Evolutionary conservation across 2,113 vertebrate genomes (phyloP).

Genomic region (Paraplagusia blochii): DNA sequence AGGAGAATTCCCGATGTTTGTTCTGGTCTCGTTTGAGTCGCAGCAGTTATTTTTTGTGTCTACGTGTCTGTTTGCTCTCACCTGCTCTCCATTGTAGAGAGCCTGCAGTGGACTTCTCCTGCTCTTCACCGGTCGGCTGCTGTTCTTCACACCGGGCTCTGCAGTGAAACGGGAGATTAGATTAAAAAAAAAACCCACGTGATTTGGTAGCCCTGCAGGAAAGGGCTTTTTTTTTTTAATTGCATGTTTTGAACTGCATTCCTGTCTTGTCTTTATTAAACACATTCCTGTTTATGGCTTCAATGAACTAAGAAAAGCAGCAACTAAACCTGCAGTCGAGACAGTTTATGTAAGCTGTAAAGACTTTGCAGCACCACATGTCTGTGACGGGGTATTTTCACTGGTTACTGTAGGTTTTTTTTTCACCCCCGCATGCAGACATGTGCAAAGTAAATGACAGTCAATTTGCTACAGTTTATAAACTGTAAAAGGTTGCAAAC

Average conservation of each 20-base stretch:
- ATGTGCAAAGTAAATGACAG: not conserved
- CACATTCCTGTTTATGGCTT: not conserved
- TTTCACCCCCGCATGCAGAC: not conserved
- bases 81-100: conserved; percentile 85
- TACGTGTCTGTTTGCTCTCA: conserved; percentile 49
- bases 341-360: too few species aligned
- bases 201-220: not conserved
- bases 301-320: not conserved
- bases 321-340: not conserved
- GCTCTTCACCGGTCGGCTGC: conserved; percentile 69
- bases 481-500: not conserved
- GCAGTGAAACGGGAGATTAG: conserved; percentile 29
- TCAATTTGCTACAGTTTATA: not conserved
- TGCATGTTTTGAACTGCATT: not conserved
- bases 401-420: not conserved
- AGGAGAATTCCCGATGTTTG: too few species aligned
- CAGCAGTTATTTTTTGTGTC: too few species aligned
- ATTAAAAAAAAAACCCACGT: not conserved
- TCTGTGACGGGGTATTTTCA: not conserved
- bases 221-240: not conserved
- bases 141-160: conserved; percentile 60
- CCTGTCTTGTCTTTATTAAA: not conserved
- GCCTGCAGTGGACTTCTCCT: conserved; percentile 83
- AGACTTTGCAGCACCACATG: too few species aligned
- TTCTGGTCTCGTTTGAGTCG: too few species aligned